These are phyloP conservation scores for Cynaeus angustus DNA, from an alignment of 2,888 invertebrate genomes.

Conservation along the genomic window DNA sequence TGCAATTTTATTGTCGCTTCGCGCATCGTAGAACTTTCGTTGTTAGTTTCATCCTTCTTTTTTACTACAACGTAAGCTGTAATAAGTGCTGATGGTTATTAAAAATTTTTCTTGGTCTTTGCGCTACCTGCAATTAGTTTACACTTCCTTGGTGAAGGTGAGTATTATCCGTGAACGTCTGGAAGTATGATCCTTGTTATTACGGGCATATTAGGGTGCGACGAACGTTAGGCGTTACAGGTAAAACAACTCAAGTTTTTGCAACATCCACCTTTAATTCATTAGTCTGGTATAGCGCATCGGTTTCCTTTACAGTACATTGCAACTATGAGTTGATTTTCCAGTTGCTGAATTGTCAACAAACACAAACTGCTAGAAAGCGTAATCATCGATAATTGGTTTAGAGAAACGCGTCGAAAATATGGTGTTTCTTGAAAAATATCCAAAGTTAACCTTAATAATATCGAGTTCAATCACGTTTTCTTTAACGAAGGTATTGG, in stretches of 20 bases:
- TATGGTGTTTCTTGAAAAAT: conserved; percentile 33
- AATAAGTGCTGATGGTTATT: conserved; percentile 29
- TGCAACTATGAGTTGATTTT: conserved; percentile 10
- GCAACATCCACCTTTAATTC: conserved; percentile 21
- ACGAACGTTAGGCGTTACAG: conserved; percentile 6
- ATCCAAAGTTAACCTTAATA: conserved; percentile 44
- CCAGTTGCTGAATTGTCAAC: conserved; percentile 20
- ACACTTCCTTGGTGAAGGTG: background rate
- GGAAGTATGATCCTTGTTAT: conserved; percentile 7
- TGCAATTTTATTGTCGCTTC: conserved; percentile 18
- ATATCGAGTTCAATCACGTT: conserved; percentile 50
- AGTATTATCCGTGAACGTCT: conserved; percentile 1
- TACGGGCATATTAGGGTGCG: conserved; percentile 6
- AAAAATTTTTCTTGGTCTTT: conserved; percentile 22
- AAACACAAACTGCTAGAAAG: conserved; percentile 18
- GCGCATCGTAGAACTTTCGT: conserved; percentile 9
- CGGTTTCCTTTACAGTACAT: background rate
- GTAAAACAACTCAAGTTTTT: conserved; percentile 20
- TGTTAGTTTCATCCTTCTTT: conserved; percentile 26
- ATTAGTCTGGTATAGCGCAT: conserved; percentile 12
- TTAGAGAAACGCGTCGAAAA: conserved; percentile 16
- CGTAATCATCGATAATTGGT: conserved; percentile 41
- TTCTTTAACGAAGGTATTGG: conserved; percentile 57
- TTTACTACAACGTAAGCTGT: conserved; percentile 14
- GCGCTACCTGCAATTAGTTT: conserved; percentile 6